phyloP scores from a whole-genome alignment of 2,888 invertebrate genomes.

The Synanthedon myopaeformis region DNA sequence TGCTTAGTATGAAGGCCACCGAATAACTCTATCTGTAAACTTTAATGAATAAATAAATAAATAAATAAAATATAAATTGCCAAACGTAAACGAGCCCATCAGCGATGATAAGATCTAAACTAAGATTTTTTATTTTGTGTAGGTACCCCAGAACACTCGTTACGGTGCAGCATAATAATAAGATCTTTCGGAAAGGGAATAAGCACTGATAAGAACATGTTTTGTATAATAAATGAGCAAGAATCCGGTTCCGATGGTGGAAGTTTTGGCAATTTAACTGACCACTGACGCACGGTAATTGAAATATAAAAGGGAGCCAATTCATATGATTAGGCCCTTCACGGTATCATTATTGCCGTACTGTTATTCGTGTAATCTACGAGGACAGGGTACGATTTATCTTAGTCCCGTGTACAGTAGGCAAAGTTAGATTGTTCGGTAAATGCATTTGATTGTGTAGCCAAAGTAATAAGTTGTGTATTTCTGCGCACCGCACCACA shows the following conservation, averaged over 20 bases:
- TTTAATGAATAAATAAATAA: not conserved
- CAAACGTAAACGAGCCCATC: not conserved
- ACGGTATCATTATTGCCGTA: not conserved
- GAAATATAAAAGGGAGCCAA: not conserved
- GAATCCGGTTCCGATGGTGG: conserved; percentile 9
- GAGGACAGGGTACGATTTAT: conserved; percentile 18
- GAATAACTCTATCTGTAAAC: too few relatives aligned
- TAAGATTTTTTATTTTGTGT: not conserved
- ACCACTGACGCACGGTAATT: not conserved
- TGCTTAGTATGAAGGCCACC: too few relatives aligned
- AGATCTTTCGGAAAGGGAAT: not conserved
- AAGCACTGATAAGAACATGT: not conserved
- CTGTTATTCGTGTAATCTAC: conserved; percentile 26
- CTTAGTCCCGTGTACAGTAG: conserved; percentile 25
- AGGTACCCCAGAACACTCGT: not conserved
- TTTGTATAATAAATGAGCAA: conserved; percentile 21
- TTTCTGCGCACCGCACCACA: conserved; percentile 41
- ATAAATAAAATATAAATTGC: not conserved
- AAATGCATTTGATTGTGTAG: conserved; percentile 45
- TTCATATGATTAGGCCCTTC: not conserved
- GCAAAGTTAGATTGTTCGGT: conserved; percentile 32
- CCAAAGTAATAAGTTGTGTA: conserved; percentile 67
- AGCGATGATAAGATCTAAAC: not conserved
- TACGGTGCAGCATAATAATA: not conserved
- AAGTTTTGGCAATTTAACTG: not conserved